These are phyloP conservation scores for Rhipidura dahli DNA, from an alignment of 2,113 vertebrate genomes.

Conservation along the genomic window DNA sequence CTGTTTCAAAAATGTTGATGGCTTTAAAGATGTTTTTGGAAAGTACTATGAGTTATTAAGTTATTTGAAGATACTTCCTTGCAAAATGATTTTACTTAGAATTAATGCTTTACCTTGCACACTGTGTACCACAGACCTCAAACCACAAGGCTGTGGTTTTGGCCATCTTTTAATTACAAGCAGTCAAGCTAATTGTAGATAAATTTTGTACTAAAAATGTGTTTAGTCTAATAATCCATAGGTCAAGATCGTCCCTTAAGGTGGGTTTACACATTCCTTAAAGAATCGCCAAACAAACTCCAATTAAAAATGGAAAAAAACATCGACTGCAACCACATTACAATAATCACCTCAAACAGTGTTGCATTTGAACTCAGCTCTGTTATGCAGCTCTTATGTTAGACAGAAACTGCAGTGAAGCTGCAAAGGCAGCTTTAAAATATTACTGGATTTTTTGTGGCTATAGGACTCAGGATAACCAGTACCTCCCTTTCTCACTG, in stretches of 20 bases:
- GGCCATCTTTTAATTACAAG: constrained; percentile 36
- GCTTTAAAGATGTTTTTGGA: constrained; percentile 1
- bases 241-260: constrained; percentile 39
- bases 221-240: constrained; percentile 31
- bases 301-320: constrained; percentile 25
- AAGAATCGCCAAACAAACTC: constrained; percentile 29
- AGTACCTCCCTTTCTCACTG: not conserved
- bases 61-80: not conserved
- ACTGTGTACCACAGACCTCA: not conserved
- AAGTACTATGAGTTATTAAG: not conserved
- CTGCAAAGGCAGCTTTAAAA: not conserved
- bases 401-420: not conserved
- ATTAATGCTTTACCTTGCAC: not conserved
- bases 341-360: not conserved
- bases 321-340: not conserved
- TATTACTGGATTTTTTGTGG: not conserved
- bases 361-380: not conserved
- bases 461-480: not conserved
- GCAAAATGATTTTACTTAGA: not conserved
- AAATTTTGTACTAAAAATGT: constrained; percentile 29
- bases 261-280: not conserved
- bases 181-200: constrained; percentile 40
- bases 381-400: not conserved
- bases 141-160: constrained; percentile 8
- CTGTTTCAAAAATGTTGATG: not conserved